Evolutionary conservation across 2,113 vertebrate species (phyloP), one percentile per base, ranked within the genome.

Genomic region (Hydrolagus affinis): DNA sequence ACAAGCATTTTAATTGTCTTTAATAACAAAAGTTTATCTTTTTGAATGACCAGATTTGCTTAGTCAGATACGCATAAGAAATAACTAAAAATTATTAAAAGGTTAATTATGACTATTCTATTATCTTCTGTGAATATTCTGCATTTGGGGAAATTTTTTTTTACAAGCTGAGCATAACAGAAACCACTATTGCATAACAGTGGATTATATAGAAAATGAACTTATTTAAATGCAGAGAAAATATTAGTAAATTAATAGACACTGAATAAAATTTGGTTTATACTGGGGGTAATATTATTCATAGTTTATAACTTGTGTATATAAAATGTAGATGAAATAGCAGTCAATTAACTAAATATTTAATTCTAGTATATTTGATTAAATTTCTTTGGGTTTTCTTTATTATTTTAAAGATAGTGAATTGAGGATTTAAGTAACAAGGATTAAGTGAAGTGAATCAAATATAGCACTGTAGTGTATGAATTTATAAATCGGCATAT

Each of bases 211-310:
- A 83, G 59, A 59, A 83, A 83, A 83, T 83, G 14, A 66, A 25
- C 10, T 83, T 4, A 30, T 66, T 66, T 66, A 83, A 64, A 66
- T 83, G 57, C 2, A 83, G 60, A 28, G 7, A 66, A 83, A 66
- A 8, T 66, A 83, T 66, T 66, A 64, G 23, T 30, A 80, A 80
- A 80, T 80, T 80, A 64, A 64, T 7, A 62, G 23, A 6, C 59
- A 25, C 23, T 64, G 11, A 30, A 80, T 80, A 80, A 64, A 80
- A 66, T 64, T 59, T 80, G 77, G 64, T 80, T 62, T 80, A 80
- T 80, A 80, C 64, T 12, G 77, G 30, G 64, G 59, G 9, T 15
- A 64, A 62, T 62, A 60, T 62, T 80, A 80, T 66, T 80, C 60
- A 80, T 83, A 4, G 23, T 30, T 66, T 83, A 23, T 15, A 30